Conservation (phyloP, 1,140 invertebrate genomes). For the Drosophila lacteicornis region DNA sequence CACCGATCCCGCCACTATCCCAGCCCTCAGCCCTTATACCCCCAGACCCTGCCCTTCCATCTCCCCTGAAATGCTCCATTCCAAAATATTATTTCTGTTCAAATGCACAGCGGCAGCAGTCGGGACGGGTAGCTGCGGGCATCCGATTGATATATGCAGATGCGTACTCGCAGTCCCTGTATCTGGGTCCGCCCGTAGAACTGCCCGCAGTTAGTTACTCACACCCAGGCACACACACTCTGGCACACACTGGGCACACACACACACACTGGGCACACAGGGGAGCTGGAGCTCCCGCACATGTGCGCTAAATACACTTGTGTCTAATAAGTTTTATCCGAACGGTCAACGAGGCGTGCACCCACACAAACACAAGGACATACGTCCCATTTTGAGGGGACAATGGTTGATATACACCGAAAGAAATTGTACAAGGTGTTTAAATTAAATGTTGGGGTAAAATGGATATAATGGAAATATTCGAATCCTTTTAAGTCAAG, state of each 20-base stretch:
- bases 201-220: constrained; percentile 65
- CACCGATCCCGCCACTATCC: constrained; percentile 30
- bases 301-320: constrained; percentile 78
- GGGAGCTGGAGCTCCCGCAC: constrained; percentile 29
- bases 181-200: constrained; percentile 35
- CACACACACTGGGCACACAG: neutral
- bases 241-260: neutral
- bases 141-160: constrained; percentile 59
- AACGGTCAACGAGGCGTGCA: constrained; percentile 68
- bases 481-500: no score
- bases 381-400: constrained; percentile 7
- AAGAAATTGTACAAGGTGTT: neutral
- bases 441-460: neutral
- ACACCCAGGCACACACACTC: constrained; percentile 23
- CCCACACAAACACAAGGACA: constrained; percentile 44
- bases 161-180: constrained; percentile 21
- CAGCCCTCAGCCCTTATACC: neutral
- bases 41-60: neutral
- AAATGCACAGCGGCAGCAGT: constrained; percentile 48
- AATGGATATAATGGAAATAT: no score
- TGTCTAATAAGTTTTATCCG: constrained; percentile 80
- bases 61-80: constrained; percentile 2
- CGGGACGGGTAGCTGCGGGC: constrained; percentile 28
- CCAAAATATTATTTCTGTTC: constrained; percentile 66
- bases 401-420: constrained; percentile 12